A percentile compares a stretch with the other conserved stretches of the same genome.
Conservation (phyloP, 2,797 vertebrate species). For the Australoheros facetus region DNA sequence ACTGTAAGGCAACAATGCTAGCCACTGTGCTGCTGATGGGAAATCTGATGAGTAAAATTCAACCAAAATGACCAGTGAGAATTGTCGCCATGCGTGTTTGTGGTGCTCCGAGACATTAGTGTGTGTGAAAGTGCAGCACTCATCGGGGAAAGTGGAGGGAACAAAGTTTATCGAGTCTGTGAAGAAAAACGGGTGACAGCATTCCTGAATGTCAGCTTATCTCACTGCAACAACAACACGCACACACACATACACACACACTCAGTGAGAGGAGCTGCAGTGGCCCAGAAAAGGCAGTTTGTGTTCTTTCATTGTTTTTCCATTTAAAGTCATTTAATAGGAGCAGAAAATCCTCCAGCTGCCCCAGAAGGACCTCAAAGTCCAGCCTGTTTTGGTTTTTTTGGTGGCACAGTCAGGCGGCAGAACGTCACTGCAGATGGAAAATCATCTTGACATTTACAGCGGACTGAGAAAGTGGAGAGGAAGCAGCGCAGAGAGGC, state of each 20-base stretch:
- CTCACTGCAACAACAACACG: not conserved
- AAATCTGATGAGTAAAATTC: no score
- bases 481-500: slow-evolving; percentile 11
- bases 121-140: not conserved
- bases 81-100: not conserved
- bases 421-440: not conserved
- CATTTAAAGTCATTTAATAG: not conserved
- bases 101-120: not conserved
- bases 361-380: not conserved
- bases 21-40: no score
- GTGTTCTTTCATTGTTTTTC: not conserved
- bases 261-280: no score
- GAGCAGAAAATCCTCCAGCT: not conserved
- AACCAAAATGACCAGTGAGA: not conserved
- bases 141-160: slow-evolving; percentile 27
- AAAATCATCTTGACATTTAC: slow-evolving; percentile 34
- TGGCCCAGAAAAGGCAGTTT: no score
- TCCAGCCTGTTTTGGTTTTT: not conserved
- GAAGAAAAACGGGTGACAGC: not conserved
- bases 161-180: not conserved
- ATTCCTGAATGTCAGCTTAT: not conserved
- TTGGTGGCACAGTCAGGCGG: not conserved
- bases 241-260: no score
- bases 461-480: slow-evolving; percentile 7
- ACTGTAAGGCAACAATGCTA: no score